Evolutionary conservation across 2,113 vertebrate genomes (phyloP).

Genomic region (Lutjanus erythropterus): DNA sequence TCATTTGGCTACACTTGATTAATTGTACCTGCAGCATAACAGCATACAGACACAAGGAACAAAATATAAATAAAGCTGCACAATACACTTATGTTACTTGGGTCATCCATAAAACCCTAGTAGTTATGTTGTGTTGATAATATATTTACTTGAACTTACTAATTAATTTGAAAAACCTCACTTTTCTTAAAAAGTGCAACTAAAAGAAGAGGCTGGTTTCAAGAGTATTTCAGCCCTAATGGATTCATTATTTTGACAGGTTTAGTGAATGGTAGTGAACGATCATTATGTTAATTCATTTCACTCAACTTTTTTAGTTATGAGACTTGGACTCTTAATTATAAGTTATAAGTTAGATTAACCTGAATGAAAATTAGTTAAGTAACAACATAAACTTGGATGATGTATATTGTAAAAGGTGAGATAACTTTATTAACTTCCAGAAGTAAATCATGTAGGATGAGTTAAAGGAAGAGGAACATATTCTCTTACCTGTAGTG

Average conservation of each 20-base stretch:
- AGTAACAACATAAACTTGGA: background rate
- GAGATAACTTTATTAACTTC: background rate
- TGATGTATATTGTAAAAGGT: background rate
- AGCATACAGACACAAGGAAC: background rate
- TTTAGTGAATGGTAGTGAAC: background rate
- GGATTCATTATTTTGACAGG: background rate
- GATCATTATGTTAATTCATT: background rate
- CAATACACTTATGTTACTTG: background rate
- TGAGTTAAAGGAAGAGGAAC: too few species aligned
- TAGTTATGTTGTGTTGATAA: background rate
- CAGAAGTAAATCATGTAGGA: background rate
- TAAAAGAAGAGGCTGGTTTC: background rate
- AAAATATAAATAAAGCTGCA: background rate
- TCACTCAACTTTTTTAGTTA: background rate
- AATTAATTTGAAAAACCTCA: background rate
- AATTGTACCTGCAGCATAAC: background rate
- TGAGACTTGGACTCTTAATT: background rate
- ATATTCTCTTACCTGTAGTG: too few species aligned
- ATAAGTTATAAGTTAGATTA: background rate
- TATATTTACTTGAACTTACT: background rate
- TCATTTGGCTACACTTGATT: constrained; percentile 1
- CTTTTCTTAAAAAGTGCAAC: background rate
- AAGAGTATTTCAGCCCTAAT: background rate
- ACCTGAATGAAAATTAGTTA: background rate
- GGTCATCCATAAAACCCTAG: background rate